These are phyloP conservation scores for Micromussa lordhowensis DNA, from an alignment of 92 coral and sea anemone species.

Conservation along the genomic window DNA sequence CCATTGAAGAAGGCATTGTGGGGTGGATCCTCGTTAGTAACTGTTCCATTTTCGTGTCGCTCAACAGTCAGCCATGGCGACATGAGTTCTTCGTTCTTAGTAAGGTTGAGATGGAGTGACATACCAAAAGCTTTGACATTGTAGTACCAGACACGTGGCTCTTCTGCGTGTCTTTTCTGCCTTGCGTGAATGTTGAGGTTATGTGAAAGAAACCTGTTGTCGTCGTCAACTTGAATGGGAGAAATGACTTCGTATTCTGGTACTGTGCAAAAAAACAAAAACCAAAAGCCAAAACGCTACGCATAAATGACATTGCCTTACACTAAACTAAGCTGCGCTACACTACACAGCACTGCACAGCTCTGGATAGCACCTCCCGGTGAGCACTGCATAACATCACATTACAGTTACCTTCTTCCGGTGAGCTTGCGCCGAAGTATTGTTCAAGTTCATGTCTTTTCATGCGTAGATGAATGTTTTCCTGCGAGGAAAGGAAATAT, in stretches of 20 bases:
- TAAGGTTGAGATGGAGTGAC: conserved; percentile 75
- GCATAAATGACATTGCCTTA: no score
- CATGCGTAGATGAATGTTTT: conserved; percentile 79
- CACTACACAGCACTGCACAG: no score
- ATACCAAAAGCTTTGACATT: conserved; percentile 82
- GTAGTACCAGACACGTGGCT: conserved; percentile 70
- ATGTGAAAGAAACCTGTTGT: conserved; percentile 65
- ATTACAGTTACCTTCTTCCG: conserved; percentile 67
- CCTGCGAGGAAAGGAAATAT: conserved; percentile 12
- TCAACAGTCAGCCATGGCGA: conserved; percentile 74
- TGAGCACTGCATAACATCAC: no score
- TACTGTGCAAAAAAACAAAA: conserved; percentile 34
- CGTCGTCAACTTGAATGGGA: conserved; percentile 77
- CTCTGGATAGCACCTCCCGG: no score
- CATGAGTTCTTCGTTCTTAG: conserved; percentile 58
- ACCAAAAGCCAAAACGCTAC: background rate
- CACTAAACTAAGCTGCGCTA: no score
- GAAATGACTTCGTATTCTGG: conserved; percentile 83
- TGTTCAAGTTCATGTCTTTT: conserved; percentile 69
- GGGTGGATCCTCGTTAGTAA: conserved; percentile 52
- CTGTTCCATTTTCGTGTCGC: conserved; percentile 77
- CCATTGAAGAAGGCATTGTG: conserved; percentile 57
- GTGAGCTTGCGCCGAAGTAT: conserved; percentile 79
- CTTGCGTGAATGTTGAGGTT: conserved; percentile 60
- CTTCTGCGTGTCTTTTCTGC: conserved; percentile 61